These are phyloP conservation scores for Pungitius pungitius DNA, from an alignment of 2,113 vertebrate species.

Conservation along the genomic window DNA sequence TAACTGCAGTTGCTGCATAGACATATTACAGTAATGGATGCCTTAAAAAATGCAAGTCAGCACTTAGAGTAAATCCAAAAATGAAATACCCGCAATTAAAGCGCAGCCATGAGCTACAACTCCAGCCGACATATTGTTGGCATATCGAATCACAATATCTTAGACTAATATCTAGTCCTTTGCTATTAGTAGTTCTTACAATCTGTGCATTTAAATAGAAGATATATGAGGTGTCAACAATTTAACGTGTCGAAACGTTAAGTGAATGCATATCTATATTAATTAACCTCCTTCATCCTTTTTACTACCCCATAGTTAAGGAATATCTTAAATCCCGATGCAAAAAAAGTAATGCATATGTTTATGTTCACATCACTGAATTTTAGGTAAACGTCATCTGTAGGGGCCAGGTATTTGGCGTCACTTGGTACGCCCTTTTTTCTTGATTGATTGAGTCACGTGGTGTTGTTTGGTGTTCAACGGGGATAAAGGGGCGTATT, in stretches of 20 bases:
- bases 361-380: not conserved
- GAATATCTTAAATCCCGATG: not conserved
- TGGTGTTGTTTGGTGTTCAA: too few relatives aligned
- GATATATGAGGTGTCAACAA: not conserved
- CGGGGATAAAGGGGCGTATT: too few relatives aligned
- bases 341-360: not conserved
- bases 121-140: not conserved
- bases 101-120: not conserved
- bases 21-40: slow-evolving; percentile 17
- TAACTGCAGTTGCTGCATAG: slow-evolving; percentile 24
- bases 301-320: not conserved
- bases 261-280: not conserved
- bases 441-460: too few relatives aligned
- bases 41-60: slow-evolving; percentile 27
- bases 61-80: slow-evolving; percentile 3
- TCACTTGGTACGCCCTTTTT: too few relatives aligned
- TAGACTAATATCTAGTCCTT: slow-evolving; percentile 30
- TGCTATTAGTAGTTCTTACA: not conserved
- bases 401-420: too few relatives aligned
- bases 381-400: not conserved
- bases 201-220: not conserved
- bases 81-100: not conserved
- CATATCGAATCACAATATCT: not conserved
- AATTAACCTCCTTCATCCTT: not conserved
- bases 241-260: not conserved